Conservation (phyloP, 2,888 invertebrate genomes). For the Elmis aenea region DNA sequence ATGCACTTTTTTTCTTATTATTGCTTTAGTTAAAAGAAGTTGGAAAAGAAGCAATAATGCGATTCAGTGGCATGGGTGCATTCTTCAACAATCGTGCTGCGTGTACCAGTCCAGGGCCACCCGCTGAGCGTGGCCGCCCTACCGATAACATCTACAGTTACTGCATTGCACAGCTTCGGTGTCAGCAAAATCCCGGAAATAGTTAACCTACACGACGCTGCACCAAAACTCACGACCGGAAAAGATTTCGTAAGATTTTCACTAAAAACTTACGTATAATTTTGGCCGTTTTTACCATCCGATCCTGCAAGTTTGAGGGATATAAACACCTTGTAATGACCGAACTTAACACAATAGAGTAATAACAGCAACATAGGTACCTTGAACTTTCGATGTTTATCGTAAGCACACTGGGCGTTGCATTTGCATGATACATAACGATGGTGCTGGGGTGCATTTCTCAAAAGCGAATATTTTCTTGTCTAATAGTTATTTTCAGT, state of each 20-base stretch:
- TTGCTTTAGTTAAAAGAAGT: constrained; percentile 14
- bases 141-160: constrained; percentile 23
- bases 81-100: constrained; percentile 27
- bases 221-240: neutral
- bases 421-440: constrained; percentile 16
- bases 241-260: no score
- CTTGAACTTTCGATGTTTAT: no score
- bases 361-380: no score
- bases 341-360: no score
- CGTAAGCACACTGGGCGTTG: no score
- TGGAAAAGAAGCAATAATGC: constrained; percentile 22
- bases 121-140: constrained; percentile 22
- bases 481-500: constrained; percentile 1
- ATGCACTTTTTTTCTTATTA: no score
- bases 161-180: constrained; percentile 17
- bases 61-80: constrained; percentile 26
- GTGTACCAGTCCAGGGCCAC: constrained; percentile 24
- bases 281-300: no score
- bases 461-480: constrained; percentile 12
- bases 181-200: constrained; percentile 17
- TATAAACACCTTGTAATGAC: no score
- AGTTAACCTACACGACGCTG: constrained; percentile 6
- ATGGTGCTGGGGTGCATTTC: constrained; percentile 19
- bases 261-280: no score
- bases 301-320: no score